Evolutionary conservation across 2,113 vertebrate species (phyloP).

Genomic region (crab-eating macaque (Macaca fascicularis)): T2T-MFA8v1.1 NC_088375.1:222660001-222660500

Average conservation of each 20-base stretch:
- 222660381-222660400: slow-evolving; percentile 46
- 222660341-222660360: slow-evolving; percentile 37
- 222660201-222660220: background rate
- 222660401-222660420: slow-evolving; percentile 26
- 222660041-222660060: accelerated
- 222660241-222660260: background rate
- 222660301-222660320: slow-evolving; percentile 46
- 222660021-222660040: background rate
- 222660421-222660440: background rate
- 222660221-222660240: background rate
- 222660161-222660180: background rate
- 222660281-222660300: background rate
- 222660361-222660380: background rate
- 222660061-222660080: background rate
- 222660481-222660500: background rate
- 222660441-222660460: slow-evolving; percentile 20
- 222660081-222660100: background rate
- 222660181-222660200: background rate
- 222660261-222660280: background rate
- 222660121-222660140: background rate
- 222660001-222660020: background rate
- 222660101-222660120: background rate
- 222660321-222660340: background rate
- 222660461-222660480: background rate
- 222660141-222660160: background rate